Percentiles rank a stretch among this genome's conserved stretches.
These are phyloP conservation scores for Drosophila aldrichi DNA, from an alignment of 2,888 invertebrate genomes.

Conservation along the genomic window DNA sequence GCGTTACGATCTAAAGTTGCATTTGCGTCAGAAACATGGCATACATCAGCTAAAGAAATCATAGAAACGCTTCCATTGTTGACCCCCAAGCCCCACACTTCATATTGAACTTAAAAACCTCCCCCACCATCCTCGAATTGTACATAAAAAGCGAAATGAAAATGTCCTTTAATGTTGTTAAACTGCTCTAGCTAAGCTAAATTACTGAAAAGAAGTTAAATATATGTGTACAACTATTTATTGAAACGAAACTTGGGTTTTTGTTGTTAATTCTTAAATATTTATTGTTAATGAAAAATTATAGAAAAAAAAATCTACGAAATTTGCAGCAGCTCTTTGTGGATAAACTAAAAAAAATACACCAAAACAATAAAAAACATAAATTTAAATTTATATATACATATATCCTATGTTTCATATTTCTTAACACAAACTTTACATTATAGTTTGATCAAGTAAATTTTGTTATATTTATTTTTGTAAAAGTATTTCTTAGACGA, in stretches of 20 bases:
- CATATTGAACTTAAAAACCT: too few species aligned
- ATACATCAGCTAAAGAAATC: constrained; percentile 85
- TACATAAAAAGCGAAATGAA: constrained; percentile 21
- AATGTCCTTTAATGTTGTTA: constrained; percentile 60
- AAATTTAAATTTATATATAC: neutral
- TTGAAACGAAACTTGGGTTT: constrained; percentile 66
- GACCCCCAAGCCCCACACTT: neutral
- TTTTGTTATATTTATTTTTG: neutral
- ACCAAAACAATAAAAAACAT: constrained; percentile 14
- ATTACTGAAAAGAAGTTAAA: constrained; percentile 63
- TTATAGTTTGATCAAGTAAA: constrained; percentile 24
- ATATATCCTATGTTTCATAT: neutral
- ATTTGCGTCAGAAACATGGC: constrained; percentile 85
- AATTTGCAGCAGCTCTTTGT: constrained; percentile 40
- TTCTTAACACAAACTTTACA: neutral
- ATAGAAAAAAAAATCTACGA: neutral
- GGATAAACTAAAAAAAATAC: constrained; percentile 17
- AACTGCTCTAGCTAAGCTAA: constrained; percentile 64
- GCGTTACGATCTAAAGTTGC: constrained; percentile 85
- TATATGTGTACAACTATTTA: constrained; percentile 79
- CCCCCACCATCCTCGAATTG: constrained; percentile 15
- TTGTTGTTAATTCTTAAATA: constrained; percentile 42
- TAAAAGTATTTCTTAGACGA: constrained; percentile 22
- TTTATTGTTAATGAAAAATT: constrained; percentile 11
- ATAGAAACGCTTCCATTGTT: constrained; percentile 51